Evolutionary conservation across 2,113 vertebrate genomes (phyloP).

Genomic region (Oryzias celebensis): DNA sequence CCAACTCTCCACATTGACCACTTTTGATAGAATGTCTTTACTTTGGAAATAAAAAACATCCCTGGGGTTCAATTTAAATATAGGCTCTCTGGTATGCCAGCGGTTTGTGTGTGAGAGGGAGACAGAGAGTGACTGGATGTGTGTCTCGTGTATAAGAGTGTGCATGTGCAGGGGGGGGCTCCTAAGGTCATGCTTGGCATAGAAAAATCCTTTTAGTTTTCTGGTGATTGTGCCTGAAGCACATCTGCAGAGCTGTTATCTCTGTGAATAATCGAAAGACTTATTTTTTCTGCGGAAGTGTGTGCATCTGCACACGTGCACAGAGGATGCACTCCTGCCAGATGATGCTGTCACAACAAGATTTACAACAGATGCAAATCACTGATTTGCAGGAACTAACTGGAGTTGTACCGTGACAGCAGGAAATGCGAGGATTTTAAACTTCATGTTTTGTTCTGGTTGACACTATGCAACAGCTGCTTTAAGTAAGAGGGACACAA

Average conservation of each 20-base stretch:
- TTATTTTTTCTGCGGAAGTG: constrained; percentile 5
- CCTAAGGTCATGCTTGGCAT: constrained; percentile 50
- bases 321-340: constrained; percentile 13
- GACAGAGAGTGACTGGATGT: constrained; percentile 18
- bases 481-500: constrained; percentile 1
- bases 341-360: constrained; percentile 12
- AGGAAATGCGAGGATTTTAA: constrained; percentile 19
- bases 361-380: constrained; percentile 11
- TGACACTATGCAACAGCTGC: constrained; percentile 20
- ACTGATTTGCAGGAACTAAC: constrained; percentile 23
- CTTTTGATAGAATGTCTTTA: constrained; percentile 67
- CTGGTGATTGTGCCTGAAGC: constrained; percentile 30
- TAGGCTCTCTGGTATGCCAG: constrained; percentile 72
- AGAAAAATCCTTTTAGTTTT: constrained; percentile 32
- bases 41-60: constrained; percentile 66
- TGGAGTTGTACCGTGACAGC: constrained; percentile 6
- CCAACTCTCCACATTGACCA: constrained; percentile 55
- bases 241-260: constrained; percentile 12
- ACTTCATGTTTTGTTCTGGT: constrained; percentile 18
- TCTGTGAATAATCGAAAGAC: constrained; percentile 16
- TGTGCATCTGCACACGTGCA: background rate
- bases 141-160: constrained; percentile 19
- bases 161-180: constrained; percentile 8
- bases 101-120: constrained; percentile 57
- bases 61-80: constrained; percentile 71